Percentiles rank a stretch among this genome's conserved stretches.
phyloP scores from a whole-genome alignment of 1,140 invertebrate genomes.

The Bombus vancouverensis region DNA sequence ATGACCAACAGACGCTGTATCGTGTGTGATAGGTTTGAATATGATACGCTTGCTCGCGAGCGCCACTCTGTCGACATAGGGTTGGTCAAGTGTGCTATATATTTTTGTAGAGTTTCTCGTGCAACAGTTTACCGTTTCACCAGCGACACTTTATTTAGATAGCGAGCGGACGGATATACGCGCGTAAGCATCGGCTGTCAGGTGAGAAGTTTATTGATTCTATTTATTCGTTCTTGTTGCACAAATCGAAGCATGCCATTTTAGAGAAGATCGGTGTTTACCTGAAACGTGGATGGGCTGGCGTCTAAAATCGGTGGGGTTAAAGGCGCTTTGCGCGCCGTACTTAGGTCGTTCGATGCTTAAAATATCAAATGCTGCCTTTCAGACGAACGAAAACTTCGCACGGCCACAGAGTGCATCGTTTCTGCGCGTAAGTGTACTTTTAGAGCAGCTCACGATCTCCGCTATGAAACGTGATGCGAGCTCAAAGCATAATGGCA shows the following conservation, averaged over 20 bases:
- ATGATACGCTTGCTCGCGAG: no score
- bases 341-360: not conserved
- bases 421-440: not conserved
- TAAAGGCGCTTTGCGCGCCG: not conserved
- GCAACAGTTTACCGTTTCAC: not conserved
- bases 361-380: constrained; percentile 12
- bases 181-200: not conserved
- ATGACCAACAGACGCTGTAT: no score
- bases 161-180: not conserved
- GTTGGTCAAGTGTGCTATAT: no score
- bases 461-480: not conserved
- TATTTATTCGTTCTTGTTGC: not conserved
- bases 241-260: constrained; percentile 10
- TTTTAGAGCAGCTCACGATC: not conserved
- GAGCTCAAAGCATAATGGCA: not conserved
- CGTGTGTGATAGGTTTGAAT: no score
- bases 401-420: not conserved
- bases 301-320: not conserved
- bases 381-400: not conserved
- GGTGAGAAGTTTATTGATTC: constrained; percentile 21
- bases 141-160: not conserved
- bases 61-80: no score
- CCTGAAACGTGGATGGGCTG: not conserved
- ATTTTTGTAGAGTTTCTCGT: no score
- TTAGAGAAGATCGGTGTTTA: not conserved